Evolutionary conservation across 2,888 invertebrate genomes (phyloP).

Genomic region (Meghimatium bilineatum): DNA sequence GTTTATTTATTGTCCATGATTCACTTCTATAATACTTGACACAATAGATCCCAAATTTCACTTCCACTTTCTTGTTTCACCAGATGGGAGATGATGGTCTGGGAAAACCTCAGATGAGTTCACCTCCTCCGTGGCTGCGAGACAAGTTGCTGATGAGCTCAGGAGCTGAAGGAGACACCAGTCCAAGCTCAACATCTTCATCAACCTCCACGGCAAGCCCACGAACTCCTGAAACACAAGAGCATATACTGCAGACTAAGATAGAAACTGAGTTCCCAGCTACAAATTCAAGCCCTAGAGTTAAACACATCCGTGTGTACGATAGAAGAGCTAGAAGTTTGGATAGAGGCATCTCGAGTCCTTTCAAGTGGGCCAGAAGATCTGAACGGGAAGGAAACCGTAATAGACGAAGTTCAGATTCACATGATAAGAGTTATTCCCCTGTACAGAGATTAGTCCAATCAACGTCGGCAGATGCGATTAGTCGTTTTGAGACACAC

Average conservation of each 20-base stretch:
- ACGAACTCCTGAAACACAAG: conserved; percentile 23
- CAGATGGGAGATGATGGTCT: conserved; percentile 65
- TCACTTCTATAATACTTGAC: too few relatives aligned
- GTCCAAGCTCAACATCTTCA: conserved; percentile 38
- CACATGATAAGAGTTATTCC: conserved; percentile 18
- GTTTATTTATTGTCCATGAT: too few relatives aligned
- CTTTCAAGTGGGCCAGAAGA: conserved; percentile 16
- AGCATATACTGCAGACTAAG: conserved; percentile 58
- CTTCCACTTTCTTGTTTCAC: neutral
- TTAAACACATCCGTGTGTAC: conserved; percentile 63
- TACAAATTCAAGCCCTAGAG: conserved; percentile 71
- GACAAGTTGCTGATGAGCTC: conserved; percentile 56
- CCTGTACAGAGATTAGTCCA: conserved; percentile 37
- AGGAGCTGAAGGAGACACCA: conserved; percentile 53
- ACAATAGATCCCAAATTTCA: neutral
- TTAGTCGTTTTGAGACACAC: conserved; percentile 18
- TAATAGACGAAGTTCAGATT: conserved; percentile 39
- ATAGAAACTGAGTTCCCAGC: conserved; percentile 74
- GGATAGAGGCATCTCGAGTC: conserved; percentile 44
- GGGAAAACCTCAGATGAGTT: conserved; percentile 69
- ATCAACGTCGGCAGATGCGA: conserved; percentile 48
- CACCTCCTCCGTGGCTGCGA: conserved; percentile 72
- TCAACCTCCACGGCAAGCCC: conserved; percentile 12
- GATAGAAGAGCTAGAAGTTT: conserved; percentile 56
- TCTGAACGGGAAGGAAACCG: conserved; percentile 16